Base-by-base conservation (phyloP, 2,888 invertebrate species). In the Athalia circularis region DNA sequence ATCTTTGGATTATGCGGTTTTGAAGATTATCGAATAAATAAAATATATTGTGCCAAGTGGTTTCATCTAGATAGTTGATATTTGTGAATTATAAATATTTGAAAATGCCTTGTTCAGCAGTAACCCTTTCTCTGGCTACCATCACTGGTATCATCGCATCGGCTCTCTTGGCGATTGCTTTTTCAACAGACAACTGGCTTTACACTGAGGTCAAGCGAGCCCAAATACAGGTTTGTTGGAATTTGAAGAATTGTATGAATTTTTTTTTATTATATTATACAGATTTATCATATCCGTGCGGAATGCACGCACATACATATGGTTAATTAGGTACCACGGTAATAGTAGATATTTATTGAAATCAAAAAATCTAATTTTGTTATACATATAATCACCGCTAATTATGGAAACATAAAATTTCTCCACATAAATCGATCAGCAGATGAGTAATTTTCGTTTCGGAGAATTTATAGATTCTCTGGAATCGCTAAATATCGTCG, bases 101-200 rank as follows among this genome's bases (percentile, higher is more conserved):
- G 80, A 94, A 92, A 92, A 97, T 97, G 97, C 97, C 97, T 92
- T 97, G 97, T 93, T 97, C 97, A 88, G 97, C 98, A 88, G 96
- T 98, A 90, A 97, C 97, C 90, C 93, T 98, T 91, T 98, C 97
- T 91, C 94, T 98, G 92, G 98, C 98, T 87, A 98, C 98, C 89
- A 97, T 98, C 91, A 96, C 97, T 90, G 97, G 98, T 90, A 97
- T 98, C 91, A 95, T 98, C 90, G 97, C 98, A 87, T 96, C 98
- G 89, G 97, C 97, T 83, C 92, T 98, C 89, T 94, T 98, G 91
- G 95, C 97, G 88, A 97, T 98, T 91, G 97, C 98, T 87, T 98
- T 98, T 92, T 95, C 97, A 86, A 98, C 98, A 90, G 98, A 98
- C 92, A 98, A 98, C 93, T 98, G 98, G 98, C 93, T 97, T 88